phyloP scores from a whole-genome alignment of 2,888 invertebrate species.

The Chaitophorus viminalis region DNA sequence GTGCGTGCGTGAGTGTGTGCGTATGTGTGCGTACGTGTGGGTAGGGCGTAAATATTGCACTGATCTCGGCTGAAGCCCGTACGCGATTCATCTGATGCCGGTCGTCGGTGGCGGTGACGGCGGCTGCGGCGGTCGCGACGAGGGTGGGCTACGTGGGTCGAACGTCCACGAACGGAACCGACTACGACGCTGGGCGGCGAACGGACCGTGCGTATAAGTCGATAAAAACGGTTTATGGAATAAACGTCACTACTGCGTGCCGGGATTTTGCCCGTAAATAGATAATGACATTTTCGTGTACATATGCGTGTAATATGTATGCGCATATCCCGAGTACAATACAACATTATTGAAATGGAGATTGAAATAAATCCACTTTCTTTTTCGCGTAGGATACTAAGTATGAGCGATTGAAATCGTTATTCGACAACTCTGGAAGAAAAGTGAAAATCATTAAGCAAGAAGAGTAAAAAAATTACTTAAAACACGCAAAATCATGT shows the following conservation, averaged over 20 bases:
- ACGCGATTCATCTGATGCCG: constrained; percentile 14
- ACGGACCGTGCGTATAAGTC: constrained; percentile 3
- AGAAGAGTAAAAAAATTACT: too few relatives aligned
- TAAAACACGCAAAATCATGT: too few relatives aligned
- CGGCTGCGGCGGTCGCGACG: neutral
- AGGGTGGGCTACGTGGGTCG: constrained; percentile 13
- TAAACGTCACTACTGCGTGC: neutral
- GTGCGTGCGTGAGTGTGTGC: neutral
- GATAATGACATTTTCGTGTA: too few relatives aligned
- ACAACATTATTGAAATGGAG: too few relatives aligned
- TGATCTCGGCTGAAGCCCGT: constrained; percentile 36
- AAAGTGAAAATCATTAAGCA: neutral
- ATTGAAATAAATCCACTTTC: too few relatives aligned
- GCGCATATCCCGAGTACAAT: neutral
- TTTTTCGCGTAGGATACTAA: too few relatives aligned
- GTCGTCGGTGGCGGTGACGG: neutral
- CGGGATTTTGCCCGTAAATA: too few relatives aligned
- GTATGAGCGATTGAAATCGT: too few relatives aligned
- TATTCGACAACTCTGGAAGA: too few relatives aligned
- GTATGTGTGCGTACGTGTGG: neutral
- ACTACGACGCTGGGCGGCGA: neutral
- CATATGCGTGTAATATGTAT: neutral
- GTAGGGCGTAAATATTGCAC: constrained; percentile 17
- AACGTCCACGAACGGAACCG: constrained; percentile 42
- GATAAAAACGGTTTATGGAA: constrained; percentile 19